Base-by-base conservation (phyloP, 2,113 vertebrate genomes). In the Cariama cristata region DNA sequence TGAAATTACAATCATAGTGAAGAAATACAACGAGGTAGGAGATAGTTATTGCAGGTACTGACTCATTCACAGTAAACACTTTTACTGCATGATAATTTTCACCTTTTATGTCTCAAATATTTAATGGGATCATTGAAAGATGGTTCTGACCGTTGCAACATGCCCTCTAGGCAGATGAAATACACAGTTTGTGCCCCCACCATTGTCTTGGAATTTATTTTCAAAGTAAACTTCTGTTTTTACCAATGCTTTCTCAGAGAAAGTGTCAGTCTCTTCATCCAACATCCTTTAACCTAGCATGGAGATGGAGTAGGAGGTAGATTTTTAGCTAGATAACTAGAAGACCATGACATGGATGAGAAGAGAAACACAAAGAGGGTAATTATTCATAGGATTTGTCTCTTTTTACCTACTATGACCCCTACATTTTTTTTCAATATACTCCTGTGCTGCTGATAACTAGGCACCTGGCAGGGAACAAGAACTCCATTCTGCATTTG, bases 61-160 rank as follows among this genome's bases (percentile, higher is more conserved):
- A 92, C 42, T 90, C 49, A 92, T 86, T 66, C 63, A 77, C 15
- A 69, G 47, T 47, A 64, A 92, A 77, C 12, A 38, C 33, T 87
- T 79, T 6, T 47, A 81, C 33, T 73, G 53, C 50, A 66, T 75
- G 16, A 27, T 77, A 92, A 52, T 92, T 95, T 88, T 92, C 64
- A 88, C 33, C 63, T 86, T 84, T 91, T 95, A 81, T 47, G 44
- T 79, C 92, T 86, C 79, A 95, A 96, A 96, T 86, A 88, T 75
- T 95, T 91, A 77, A 89, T 89, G 35, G 23, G 28, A 84, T 88
- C 64, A 84, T 4, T 89, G 88, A 96, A 95, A 92, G 86, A 94
- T 49, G 18, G 28, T 80, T 95, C 68, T 77, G n/a, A 93, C 74
- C 0, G 1, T 89, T 93, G 72, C 52, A 89, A 38, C 52, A 79